Evolutionary conservation across 1,140 invertebrate species (phyloP), one percentile per base, ranked within the genome.

Genomic region (Paralvinella palmiformis): DNA sequence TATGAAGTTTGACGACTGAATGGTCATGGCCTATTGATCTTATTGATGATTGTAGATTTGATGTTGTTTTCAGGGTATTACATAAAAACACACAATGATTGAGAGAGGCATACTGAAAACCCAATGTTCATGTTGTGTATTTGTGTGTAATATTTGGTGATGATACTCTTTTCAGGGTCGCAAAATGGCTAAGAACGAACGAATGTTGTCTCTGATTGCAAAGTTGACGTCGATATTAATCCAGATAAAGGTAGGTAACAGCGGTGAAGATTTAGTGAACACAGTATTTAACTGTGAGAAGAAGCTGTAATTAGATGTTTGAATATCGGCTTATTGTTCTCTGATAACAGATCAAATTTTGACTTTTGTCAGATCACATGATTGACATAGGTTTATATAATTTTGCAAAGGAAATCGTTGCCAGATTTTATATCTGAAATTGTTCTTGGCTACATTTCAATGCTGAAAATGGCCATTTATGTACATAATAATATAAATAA

Each of bases 201-300:
- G 72, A 56, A 68, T 76, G 29, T 82, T 93, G 52, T 86, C 88
- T 66, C 82, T 96, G 45, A 89, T 98, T 5, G 88, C 89, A 52
- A 89, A 92, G 79, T 84, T 98, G 24, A 91, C 92, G 24, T 92
- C 92, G 0, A 81, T 98, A 32, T 88, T 98, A 86, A 82, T 96
- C 44, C 92, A 96, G 84, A 88, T 96, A 0, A 94, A 92, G 82
- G 87, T 88, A 78, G 74, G 72, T 57, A 4, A 3, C 33, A 20
- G 7, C 7, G n/a, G n/a, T n/a, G n/a, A n/a, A n/a, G n/a, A n/a
- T n/a, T 52, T 52, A 17, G 48, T 52, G 13, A 52, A 7, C 6
- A 27, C 24, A 15, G 24, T 29, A 52, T 52, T 7, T 22, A 48
- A 52, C 2, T 27, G 24, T 13, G 24, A 22, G 15, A 27, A 52